A percentile compares a stretch with the other conserved stretches of the same genome.
These are phyloP conservation scores for Eilema griseolum DNA, from an alignment of 2,888 invertebrate genomes.

Conservation along the genomic window DNA sequence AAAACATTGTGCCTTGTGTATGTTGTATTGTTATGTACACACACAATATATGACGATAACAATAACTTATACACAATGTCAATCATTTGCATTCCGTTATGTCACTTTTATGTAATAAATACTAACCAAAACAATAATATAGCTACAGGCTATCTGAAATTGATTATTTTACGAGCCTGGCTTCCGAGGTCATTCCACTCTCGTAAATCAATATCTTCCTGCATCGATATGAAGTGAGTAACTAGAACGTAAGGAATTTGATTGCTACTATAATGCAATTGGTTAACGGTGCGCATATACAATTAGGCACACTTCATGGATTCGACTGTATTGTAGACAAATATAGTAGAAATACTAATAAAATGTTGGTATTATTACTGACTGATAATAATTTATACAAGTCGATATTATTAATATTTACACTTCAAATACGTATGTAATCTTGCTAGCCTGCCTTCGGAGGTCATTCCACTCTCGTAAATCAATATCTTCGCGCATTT, in stretches of 20 bases:
- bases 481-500: slow-evolving; percentile 33
- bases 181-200: slow-evolving; percentile 30
- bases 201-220: slow-evolving; percentile 35
- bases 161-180: slow-evolving; percentile 17
- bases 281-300: background rate
- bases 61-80: background rate
- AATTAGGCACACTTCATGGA: background rate
- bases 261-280: background rate
- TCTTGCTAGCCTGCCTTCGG: slow-evolving; percentile 16
- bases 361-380: no score
- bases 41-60: background rate
- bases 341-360: no score
- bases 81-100: background rate
- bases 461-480: slow-evolving; percentile 34
- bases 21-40: background rate
- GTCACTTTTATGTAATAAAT: background rate
- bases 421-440: background rate
- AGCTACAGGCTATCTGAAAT: slow-evolving; percentile 1
- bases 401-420: no score
- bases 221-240: slow-evolving; percentile 18
- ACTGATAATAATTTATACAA: no score
- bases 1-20: background rate
- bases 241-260: background rate
- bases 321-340: background rate
- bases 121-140: background rate